These are phyloP conservation scores for Acleris holmiana DNA, from an alignment of 2,888 invertebrate genomes.

Conservation along the genomic window DNA sequence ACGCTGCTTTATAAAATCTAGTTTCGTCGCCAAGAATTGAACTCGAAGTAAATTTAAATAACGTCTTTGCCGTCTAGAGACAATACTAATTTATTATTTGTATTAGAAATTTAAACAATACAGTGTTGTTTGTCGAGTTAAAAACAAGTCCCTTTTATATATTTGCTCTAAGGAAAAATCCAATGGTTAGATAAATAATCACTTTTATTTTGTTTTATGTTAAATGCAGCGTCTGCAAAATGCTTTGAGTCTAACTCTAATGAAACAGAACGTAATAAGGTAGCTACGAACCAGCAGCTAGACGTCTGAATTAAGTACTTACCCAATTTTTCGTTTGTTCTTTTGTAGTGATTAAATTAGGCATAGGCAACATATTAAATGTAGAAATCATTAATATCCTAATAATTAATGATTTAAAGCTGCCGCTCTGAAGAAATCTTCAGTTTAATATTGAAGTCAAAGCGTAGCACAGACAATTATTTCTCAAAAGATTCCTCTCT, in stretches of 20 bases:
- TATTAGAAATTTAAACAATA: no score
- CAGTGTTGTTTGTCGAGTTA: neutral
- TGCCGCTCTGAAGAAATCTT: no score
- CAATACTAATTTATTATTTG: no score
- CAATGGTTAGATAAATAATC: neutral
- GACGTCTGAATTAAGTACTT: neutral
- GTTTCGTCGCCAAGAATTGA: neutral
- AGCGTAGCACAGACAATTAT: no score
- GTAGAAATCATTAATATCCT: no score
- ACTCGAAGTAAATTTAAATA: neutral
- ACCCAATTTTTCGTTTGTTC: neutral
- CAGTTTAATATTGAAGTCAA: no score
- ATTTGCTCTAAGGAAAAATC: neutral
- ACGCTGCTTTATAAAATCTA: conserved; percentile 4
- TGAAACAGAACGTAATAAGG: neutral
- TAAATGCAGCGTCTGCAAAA: conserved; percentile 2
- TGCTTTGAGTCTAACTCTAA: neutral
- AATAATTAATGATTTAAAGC: no score
- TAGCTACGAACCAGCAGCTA: neutral
- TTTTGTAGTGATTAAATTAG: no score
- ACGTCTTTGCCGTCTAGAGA: no score
- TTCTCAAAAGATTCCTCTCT: no score
- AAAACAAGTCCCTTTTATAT: neutral
- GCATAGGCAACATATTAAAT: no score
- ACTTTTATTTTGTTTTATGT: neutral